Conservation (phyloP, 2,113 vertebrate genomes). For the Chlamydotis undulata region DNA sequence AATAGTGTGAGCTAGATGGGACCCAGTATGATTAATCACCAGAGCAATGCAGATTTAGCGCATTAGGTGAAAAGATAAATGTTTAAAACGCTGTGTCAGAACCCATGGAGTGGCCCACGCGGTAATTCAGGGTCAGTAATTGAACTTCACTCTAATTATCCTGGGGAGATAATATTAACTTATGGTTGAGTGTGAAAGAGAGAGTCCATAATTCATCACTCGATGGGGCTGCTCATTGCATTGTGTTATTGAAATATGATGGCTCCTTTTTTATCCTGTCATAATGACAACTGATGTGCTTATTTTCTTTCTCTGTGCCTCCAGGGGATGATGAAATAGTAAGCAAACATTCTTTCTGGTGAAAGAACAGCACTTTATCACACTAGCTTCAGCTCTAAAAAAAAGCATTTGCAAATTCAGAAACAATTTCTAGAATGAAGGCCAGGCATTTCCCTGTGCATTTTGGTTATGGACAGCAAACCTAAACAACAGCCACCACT, state of each 20-base stretch:
- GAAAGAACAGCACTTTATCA: conserved; percentile 90
- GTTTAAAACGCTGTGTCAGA: conserved; percentile 88
- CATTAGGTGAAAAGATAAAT: conserved; percentile 94
- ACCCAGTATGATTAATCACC: conserved; percentile 90
- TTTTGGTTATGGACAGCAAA: neutral
- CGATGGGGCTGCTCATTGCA: conserved; percentile 83
- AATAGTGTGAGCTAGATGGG: conserved; percentile 79
- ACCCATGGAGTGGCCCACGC: conserved; percentile 83
- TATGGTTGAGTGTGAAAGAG: conserved; percentile 86
- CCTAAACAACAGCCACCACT: neutral
- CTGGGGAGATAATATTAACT: conserved; percentile 98
- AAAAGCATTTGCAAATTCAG: conserved; percentile 44
- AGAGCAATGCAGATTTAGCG: conserved; percentile 89
- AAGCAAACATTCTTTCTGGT: conserved; percentile 93
- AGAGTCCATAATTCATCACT: conserved; percentile 91
- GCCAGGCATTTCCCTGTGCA: neutral
- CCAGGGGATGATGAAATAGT: conserved; percentile 96
- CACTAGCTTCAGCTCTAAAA: conserved; percentile 57
- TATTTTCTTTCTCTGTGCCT: conserved; percentile 89
- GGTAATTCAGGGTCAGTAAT: conserved; percentile 92
- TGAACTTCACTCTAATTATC: conserved; percentile 98
- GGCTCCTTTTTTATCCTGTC: conserved; percentile 99
- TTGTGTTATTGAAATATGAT: conserved; percentile 99
- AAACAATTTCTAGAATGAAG: conserved; percentile 34
- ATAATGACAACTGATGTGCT: conserved; percentile 99